Base-by-base conservation (phyloP, 1,140 invertebrate genomes). In the Lepidurus packardi region DNA sequence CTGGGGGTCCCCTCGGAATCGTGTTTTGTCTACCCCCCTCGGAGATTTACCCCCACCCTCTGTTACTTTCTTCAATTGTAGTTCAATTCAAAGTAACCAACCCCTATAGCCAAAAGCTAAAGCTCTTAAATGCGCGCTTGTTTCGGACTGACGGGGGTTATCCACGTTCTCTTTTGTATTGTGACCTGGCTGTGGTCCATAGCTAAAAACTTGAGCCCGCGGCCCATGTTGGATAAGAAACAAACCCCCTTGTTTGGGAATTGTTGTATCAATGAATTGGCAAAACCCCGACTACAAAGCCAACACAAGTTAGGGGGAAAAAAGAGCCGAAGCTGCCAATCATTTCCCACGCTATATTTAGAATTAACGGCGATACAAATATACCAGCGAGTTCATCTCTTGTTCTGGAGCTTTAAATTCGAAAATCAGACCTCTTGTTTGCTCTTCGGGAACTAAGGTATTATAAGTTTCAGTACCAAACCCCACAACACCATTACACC, bases 231-330 rank as follows among this genome's bases (percentile, higher is more conserved):
- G 53, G 53, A 65, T 65, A 65, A 65, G 53, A 65, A 65, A 65
- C 53, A 65, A 65, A 65, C 53, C 53, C 45, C 53, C 53, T 65
- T 65, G 53, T 65, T 65, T 34, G 34, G 34, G 53, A 65, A 65
- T 65, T 65, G 53, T 65, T 65, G 53, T 65, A 65, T 65, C 53
- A 65, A 65, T 65, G 53, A 65, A 65, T 65, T 65, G 53, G 53
- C 53, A 65, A 65, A 65, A 65, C 53, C 53, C 53, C 16, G 53
- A 65, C 16, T 16, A 65, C 53, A 65, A 65, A 65, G 21, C 16
- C 53, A 7, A 13, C 53, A 21, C 21, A 7, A 13, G 53, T 7
- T 65, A 21, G 21, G 53, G 53, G 53, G 5, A 21, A 65, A 65
- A 13, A 21, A 65, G 53, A 65, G 16, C 34, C 34, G 4, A 65